Evolutionary conservation across 2,888 invertebrate genomes (phyloP).

Genomic region (Sceliomorpha sp.): DNA sequence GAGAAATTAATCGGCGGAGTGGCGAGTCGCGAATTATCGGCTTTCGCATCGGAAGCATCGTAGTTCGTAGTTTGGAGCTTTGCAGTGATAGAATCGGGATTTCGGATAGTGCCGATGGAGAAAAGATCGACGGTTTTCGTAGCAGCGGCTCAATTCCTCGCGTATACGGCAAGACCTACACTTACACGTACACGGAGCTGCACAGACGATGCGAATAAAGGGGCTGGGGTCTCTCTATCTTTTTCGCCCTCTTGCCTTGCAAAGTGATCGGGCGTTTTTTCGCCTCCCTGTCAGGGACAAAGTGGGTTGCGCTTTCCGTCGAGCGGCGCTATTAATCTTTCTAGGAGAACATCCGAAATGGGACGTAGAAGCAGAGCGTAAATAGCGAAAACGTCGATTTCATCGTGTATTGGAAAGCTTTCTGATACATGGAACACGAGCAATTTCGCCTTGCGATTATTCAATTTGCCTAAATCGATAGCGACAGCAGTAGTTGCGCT

Average conservation of each 20-base stretch:
- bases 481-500: too few relatives aligned
- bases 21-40: slow-evolving; percentile 65
- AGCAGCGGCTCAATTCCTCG: too few relatives aligned
- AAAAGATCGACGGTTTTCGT: slow-evolving; percentile 6
- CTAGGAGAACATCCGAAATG: slow-evolving; percentile 25
- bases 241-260: slow-evolving; percentile 59
- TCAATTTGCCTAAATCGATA: slow-evolving; percentile 5
- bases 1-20: slow-evolving; percentile 67
- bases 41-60: slow-evolving; percentile 63
- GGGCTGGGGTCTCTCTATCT: slow-evolving; percentile 23
- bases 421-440: slow-evolving; percentile 7
- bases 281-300: slow-evolving; percentile 68
- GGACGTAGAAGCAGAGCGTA: slow-evolving; percentile 6
- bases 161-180: too few relatives aligned
- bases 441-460: slow-evolving; percentile 13
- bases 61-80: slow-evolving; percentile 10
- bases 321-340: slow-evolving; percentile 71
- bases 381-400: slow-evolving; percentile 17
- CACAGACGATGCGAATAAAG: too few relatives aligned
- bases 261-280: slow-evolving; percentile 73
- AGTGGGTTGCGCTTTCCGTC: slow-evolving; percentile 70
- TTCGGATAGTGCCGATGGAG: slow-evolving; percentile 14
- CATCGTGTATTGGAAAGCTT: slow-evolving; percentile 6
- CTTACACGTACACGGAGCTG: too few relatives aligned
- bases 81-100: slow-evolving; percentile 5